phyloP scores from a whole-genome alignment of 2,888 invertebrate species.

The Drosophila mettleri region DNA sequence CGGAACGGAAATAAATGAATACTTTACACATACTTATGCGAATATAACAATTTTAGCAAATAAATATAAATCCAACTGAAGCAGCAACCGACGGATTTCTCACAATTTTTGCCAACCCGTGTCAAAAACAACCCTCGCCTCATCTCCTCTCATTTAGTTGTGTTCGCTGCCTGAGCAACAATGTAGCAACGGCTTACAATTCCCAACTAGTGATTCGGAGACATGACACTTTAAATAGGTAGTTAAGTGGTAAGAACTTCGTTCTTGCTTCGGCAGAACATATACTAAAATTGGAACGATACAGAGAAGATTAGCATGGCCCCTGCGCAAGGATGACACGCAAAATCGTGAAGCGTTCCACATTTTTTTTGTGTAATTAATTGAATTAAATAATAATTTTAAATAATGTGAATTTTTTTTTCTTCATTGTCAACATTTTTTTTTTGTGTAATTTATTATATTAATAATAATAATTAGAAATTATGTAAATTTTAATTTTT shows the following conservation, averaged over 20 bases:
- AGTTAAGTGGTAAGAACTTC: fast-evolving
- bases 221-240: constrained; percentile 1
- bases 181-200: constrained; percentile 13
- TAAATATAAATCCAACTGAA: background rate
- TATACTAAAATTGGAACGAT: constrained; percentile 52
- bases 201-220: constrained; percentile 18
- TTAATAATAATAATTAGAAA: too few relatives aligned
- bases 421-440: too few relatives aligned
- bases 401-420: too few relatives aligned
- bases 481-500: too few relatives aligned
- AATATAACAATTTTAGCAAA: constrained; percentile 5
- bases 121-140: constrained; percentile 7
- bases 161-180: background rate
- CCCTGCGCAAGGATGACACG: constrained; percentile 51
- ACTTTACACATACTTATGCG: constrained; percentile 6
- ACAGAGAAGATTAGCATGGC: constrained; percentile 53
- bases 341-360: constrained; percentile 50
- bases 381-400: too few relatives aligned
- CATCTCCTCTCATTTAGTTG: too few relatives aligned
- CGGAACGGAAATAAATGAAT: constrained; percentile 1
- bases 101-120: too few relatives aligned
- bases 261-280: constrained; percentile 48
- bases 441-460: too few relatives aligned
- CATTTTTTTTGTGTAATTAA: constrained; percentile 20
- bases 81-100: too few relatives aligned